Evolutionary conservation across 2,113 vertebrate genomes (phyloP).

Genomic region (Cottus gobio): DNA sequence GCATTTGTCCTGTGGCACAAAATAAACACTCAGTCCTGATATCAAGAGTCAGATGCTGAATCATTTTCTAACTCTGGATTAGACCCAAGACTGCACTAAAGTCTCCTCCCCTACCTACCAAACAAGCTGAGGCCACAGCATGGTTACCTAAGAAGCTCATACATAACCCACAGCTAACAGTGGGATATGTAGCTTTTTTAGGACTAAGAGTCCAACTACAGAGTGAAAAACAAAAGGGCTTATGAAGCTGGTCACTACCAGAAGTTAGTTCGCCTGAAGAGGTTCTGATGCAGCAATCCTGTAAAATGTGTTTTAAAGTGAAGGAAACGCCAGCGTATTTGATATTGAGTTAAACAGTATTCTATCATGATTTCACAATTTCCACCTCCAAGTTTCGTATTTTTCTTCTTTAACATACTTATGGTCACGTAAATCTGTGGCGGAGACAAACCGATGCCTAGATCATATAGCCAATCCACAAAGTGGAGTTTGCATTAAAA

Average conservation of each 20-base stretch:
- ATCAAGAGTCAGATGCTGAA: neutral
- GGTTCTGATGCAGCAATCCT: neutral
- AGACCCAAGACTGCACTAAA: conserved; percentile 3
- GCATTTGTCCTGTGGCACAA: neutral
- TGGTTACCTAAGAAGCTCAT: conserved; percentile 29
- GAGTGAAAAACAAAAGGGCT: conserved; percentile 3
- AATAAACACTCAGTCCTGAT: neutral
- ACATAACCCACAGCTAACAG: conserved; percentile 3
- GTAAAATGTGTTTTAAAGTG: neutral
- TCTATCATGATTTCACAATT: neutral
- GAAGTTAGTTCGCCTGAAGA: neutral
- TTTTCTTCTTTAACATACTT: neutral
- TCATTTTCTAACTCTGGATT: conserved; percentile 13
- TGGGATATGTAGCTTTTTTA: conserved; percentile 13
- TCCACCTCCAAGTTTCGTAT: neutral
- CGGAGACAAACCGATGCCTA: neutral
- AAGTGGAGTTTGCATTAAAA: neutral
- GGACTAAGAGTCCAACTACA: neutral
- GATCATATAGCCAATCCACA: neutral
- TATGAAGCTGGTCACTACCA: neutral
- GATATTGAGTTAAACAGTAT: neutral
- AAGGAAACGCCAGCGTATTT: neutral
- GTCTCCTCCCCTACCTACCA: neutral
- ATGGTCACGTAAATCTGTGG: neutral
- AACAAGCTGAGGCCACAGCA: conserved; percentile 11